Base-by-base conservation (phyloP, 2,113 vertebrate species). In the Cyphotilapia sp. region DNA sequence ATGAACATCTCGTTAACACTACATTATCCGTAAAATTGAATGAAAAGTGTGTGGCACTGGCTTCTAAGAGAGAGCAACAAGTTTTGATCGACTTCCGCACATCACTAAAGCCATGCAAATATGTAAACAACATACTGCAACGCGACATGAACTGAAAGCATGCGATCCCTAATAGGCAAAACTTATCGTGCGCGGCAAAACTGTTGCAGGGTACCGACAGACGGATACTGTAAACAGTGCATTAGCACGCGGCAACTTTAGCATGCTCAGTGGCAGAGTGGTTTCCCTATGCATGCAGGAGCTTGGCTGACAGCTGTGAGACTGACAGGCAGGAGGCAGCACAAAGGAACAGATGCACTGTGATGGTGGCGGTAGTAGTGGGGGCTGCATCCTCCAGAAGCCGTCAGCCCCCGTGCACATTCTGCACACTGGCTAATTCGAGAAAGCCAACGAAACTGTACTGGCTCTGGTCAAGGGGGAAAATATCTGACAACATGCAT, bases 261-360 rank as follows among this genome's bases (percentile, higher is more conserved):
- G 83, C 88, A 91, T 61, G 83, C 88, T 66, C 54, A 5, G 56
- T 82, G 71, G 71, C n/a, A 84, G 27, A 82, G 93, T 83, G 83
- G 88, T 88, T 88, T 90, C 89, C 66, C 86, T 85, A 90, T 12
- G 84, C 80, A 81, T 59, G 83, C 87, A 91, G 89, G 89, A 90
- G 89, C 90, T 91, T 90, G 91, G 90, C 94, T 95, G 95, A 95
- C 95, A 94, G 94, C 94, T 96, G 94, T 90, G 92, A 95, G 92
- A 95, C 92, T 96, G 96, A 96, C 95, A 96, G 91, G 93, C 95
- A 94, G 93, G 92, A 95, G 94, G 94, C 93, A 93, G 96, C 96
- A 96, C 95, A 96, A 96, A 96, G 92, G 95, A 96, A 93, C 96
- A 96, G 96, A 96, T 95, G 96, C 95, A 95, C 91, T 82, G 90